Percentiles rank a stretch among this genome's conserved stretches.
These are phyloP conservation scores for Chionis minor DNA, from an alignment of 2,113 vertebrate genomes.

Conservation along the genomic window DNA sequence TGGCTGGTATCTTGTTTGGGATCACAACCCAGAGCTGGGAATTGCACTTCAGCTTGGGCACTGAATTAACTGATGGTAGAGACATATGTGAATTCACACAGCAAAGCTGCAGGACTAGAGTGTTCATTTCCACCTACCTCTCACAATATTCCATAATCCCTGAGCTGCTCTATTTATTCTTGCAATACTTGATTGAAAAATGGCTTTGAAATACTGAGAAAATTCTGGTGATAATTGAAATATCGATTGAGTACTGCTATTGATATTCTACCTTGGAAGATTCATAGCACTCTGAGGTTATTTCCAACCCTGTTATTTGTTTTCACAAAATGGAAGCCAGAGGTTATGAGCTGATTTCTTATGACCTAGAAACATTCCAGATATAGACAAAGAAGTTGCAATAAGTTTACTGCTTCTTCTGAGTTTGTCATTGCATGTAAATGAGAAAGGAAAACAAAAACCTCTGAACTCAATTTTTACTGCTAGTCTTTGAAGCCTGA, in stretches of 20 bases:
- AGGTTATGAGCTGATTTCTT: constrained; percentile 55
- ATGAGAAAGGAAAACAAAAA: not conserved
- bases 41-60: not conserved
- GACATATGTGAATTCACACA: not conserved
- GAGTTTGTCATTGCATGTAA: not conserved
- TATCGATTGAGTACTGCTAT: constrained; percentile 50
- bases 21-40: not conserved
- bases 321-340: constrained; percentile 65
- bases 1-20: not conserved
- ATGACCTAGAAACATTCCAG: constrained; percentile 23
- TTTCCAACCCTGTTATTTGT: constrained; percentile 52
- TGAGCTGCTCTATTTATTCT: constrained; percentile 45
- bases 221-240: constrained; percentile 64
- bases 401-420: not conserved
- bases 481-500: not conserved
- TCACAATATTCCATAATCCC: constrained; percentile 26
- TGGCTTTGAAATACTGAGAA: constrained; percentile 55
- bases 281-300: constrained; percentile 26
- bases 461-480: not conserved
- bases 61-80: not conserved
- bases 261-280: constrained; percentile 51
- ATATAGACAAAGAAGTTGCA: not conserved
- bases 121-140: not conserved
- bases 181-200: constrained; percentile 56
- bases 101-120: not conserved